A percentile compares a stretch with the other conserved stretches of the same genome.
Conservation (phyloP, 1,140 invertebrate species). For the Bombus pascuorum region DNA sequence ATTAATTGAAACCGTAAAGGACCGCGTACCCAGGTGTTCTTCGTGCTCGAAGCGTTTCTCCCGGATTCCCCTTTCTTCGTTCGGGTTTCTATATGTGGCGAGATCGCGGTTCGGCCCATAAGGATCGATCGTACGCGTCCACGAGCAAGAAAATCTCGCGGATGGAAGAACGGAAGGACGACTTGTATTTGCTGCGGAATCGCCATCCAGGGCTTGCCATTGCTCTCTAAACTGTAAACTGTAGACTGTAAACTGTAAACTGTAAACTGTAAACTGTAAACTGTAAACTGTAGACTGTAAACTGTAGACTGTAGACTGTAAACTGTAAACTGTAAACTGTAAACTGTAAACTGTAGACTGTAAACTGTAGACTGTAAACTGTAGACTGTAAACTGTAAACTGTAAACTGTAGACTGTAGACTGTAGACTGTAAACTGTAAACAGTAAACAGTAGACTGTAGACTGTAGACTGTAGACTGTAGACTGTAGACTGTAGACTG, state of each 20-base stretch:
- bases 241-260: no score
- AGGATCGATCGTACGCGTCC: conserved; percentile 28
- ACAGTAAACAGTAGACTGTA: no score
- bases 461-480: no score
- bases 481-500: not conserved
- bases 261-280: no score
- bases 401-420: no score
- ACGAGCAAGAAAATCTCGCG: conserved; percentile 35
- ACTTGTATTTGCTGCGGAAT: conserved; percentile 44
- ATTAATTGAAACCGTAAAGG: conserved; percentile 14
- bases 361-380: no score
- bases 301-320: not conserved
- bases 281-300: rapidly evolving
- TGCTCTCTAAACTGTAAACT: conserved; percentile 32
- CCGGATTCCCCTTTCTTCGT: conserved; percentile 1
- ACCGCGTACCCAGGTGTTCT: conserved; percentile 37
- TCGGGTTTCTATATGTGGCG: conserved; percentile 39
- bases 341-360: no score
- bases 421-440: no score
- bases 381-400: rapidly evolving
- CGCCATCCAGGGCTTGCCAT: not conserved
- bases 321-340: rapidly evolving
- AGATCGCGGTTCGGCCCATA: conserved; percentile 16
- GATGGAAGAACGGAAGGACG: conserved; percentile 45
- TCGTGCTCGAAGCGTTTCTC: not conserved